Evolutionary conservation across 2,797 vertebrate species (phyloP), one percentile per base, ranked within the genome.

Genomic region (Hoplostethus mediterraneus): DNA sequence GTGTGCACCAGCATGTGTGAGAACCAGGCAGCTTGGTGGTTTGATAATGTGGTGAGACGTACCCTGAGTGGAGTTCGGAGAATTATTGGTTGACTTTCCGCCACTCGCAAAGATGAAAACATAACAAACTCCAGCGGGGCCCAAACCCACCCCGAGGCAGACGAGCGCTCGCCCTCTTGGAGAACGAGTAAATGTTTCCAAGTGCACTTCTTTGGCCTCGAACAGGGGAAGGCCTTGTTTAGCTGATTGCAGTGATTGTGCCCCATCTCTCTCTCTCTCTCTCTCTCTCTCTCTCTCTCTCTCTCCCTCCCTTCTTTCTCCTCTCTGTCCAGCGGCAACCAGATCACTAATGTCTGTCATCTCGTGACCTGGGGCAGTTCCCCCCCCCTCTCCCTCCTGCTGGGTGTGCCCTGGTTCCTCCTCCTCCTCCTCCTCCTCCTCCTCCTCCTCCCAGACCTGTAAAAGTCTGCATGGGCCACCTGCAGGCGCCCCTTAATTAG

Each of bases 401-500:
- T 57, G 77, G 76, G 80, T 80, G 78, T 80, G 75, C 53, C 74
- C 77, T 68, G 62, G 53, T 66, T 73, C 70, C 52, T 25, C 48
- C 57, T 71, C 60, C 36, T 52, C 70, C 52, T 25, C 48, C 57
- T 71, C 60, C 36, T 52, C 49, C 66, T 61, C 55, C 63, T 76
- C 31, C 73, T 71, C 2, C 79, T 80, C 62, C 68, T 80, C 75
- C 79, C 58, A 77, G 86, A 86, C 84, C 83, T 83, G 84, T 92
- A 90, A 92, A 90, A 88, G 80, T 76, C 84, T 84, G 63, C 79
- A 72, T 70, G 60, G 83, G 78, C 87, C 91, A 91, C 92, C 90
- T 91, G 87, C 89, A 87, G 88, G 81, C 81, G 73, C 62, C 72
- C 83, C 84, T 86, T 93, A 91, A 93, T 90, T 87, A 91, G 87